Evolutionary conservation across 2,797 vertebrate species (phyloP).

Genomic region (Danio aesculapii): DNA sequence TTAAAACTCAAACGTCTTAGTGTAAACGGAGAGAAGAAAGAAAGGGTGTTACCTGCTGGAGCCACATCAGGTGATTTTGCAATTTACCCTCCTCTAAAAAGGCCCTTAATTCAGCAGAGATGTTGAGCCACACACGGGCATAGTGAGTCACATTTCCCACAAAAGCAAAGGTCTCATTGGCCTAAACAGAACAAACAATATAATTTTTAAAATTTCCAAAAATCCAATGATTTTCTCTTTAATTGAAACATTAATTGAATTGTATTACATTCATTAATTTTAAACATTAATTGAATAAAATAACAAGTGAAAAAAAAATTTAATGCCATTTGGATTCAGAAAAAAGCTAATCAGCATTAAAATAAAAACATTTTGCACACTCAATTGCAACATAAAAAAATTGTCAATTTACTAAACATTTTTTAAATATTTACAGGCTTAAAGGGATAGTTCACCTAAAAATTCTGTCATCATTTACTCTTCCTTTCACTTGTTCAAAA

Average conservation of each 20-base stretch:
- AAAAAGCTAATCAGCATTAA: not conserved
- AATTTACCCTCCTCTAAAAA: conserved; percentile 89
- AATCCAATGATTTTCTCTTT: not conserved
- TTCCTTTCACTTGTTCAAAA: too few relatives aligned
- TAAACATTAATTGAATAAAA: too few relatives aligned
- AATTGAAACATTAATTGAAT: too few relatives aligned
- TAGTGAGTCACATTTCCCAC: conserved; percentile 95
- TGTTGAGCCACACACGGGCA: conserved; percentile 91
- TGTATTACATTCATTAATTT: too few relatives aligned
- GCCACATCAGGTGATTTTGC: conserved; percentile 86
- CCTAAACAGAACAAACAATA: conserved; percentile 73
- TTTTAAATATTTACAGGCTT: not conserved
- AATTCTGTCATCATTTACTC: too few relatives aligned
- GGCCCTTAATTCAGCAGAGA: conserved; percentile 88
- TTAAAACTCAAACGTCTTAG: too few relatives aligned
- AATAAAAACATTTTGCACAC: not conserved
- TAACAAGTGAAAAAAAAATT: not conserved
- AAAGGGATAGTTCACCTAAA: not conserved
- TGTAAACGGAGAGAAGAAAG: too few relatives aligned
- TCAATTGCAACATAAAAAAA: not conserved
- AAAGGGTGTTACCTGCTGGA: conserved; percentile 84
- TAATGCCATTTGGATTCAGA: not conserved
- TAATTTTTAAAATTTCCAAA: not conserved
- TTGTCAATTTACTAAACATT: not conserved
- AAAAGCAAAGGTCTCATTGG: conserved; percentile 96